These are phyloP conservation scores for Adelges cooleyi DNA, from an alignment of 1,140 invertebrate species.

Conservation along the genomic window DNA sequence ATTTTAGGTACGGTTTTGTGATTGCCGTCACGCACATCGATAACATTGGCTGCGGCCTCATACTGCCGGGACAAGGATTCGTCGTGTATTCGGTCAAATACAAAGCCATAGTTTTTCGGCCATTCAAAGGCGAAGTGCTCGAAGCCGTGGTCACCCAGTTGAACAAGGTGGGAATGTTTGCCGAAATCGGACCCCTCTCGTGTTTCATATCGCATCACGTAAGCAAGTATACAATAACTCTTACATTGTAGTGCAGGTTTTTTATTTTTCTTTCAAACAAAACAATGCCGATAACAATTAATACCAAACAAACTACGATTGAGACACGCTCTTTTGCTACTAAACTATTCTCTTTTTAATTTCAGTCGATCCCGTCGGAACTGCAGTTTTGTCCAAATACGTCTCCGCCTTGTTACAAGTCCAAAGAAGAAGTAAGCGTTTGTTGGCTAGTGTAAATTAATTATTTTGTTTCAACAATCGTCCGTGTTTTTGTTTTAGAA, in stretches of 20 bases:
- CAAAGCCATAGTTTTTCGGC: slow-evolving; percentile 97
- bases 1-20: slow-evolving; percentile 88
- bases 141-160: slow-evolving; percentile 99
- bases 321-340: neutral
- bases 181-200: slow-evolving; percentile 93
- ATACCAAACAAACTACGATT: no score
- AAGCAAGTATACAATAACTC: no score
- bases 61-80: slow-evolving; percentile 97
- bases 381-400: slow-evolving; percentile 99
- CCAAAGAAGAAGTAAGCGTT: slow-evolving; percentile 76
- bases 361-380: slow-evolving; percentile 91
- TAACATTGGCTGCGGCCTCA: slow-evolving; percentile 93
- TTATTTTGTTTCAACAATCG: no score
- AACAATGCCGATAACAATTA: no score
- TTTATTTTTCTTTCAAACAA: no score
- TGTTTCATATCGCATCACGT: slow-evolving; percentile 99
- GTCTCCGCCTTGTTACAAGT: slow-evolving; percentile 96
- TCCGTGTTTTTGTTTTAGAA: slow-evolving; percentile 61
- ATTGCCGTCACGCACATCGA: slow-evolving; percentile 99
- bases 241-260: no score
- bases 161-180: slow-evolving; percentile 98
- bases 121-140: slow-evolving; percentile 97
- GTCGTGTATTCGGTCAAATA: slow-evolving; percentile 99
- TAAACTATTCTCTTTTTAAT: slow-evolving; percentile 32
- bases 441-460: no score